phyloP scores from a whole-genome alignment of 2,797 vertebrate genomes.

The Danionella dracula region DNA sequence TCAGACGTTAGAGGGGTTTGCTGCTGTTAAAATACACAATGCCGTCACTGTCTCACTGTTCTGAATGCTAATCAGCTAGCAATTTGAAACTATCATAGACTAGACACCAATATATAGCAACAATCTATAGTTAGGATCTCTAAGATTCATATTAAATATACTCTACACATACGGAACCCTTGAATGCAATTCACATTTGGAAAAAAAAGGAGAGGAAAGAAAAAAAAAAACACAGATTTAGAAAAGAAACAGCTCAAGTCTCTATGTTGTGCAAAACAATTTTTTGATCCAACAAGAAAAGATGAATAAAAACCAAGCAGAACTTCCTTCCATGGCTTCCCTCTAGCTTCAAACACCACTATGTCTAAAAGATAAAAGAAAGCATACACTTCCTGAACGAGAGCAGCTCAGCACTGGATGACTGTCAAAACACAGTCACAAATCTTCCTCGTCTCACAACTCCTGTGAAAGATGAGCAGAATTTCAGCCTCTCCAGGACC shows the following conservation, averaged over 20 bases:
- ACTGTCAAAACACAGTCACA: constrained; percentile 60
- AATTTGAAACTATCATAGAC: constrained; percentile 83
- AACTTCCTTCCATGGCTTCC: constrained; percentile 48
- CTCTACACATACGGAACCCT: constrained; percentile 92
- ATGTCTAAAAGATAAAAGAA: constrained; percentile 66
- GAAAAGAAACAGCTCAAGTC: constrained; percentile 85
- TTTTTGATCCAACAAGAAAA: constrained; percentile 53
- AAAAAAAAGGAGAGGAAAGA: constrained; percentile 77
- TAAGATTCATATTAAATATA: constrained; percentile 99
- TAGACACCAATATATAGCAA: constrained; percentile 89
- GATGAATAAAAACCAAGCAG: background rate
- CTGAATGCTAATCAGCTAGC: constrained; percentile 84
- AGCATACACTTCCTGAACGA: constrained; percentile 60
- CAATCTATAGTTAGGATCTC: constrained; percentile 90
- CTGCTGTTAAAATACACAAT: constrained; percentile 75
- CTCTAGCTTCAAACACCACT: constrained; percentile 69
- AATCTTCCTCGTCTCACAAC: constrained; percentile 36
- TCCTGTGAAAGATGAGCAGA: background rate
- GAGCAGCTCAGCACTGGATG: constrained; percentile 63
- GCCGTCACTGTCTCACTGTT: constrained; percentile 78
- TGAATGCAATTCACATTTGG: constrained; percentile 86
- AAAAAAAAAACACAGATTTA: constrained; percentile 77
- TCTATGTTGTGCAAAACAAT: constrained; percentile 87
- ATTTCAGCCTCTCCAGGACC: background rate
- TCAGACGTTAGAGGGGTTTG: constrained; percentile 62